phyloP scores from a whole-genome alignment of 2,797 vertebrate genomes.

The Graptemys geographica region DNA sequence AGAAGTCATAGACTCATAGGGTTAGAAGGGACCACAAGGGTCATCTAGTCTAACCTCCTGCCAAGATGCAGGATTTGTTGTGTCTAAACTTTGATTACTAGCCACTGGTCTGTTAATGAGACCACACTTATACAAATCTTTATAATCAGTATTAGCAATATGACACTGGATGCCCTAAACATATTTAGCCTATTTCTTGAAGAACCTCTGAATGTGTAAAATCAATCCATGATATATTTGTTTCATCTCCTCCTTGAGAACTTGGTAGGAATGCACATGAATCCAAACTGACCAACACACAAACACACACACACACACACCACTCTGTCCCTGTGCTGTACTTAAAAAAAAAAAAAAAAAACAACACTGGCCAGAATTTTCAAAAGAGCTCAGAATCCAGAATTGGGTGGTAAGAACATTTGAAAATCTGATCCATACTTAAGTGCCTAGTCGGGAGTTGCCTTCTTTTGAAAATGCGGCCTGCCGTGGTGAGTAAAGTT shows the following conservation, averaged over 20 bases:
- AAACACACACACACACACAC: not conserved
- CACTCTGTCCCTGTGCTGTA: not conserved
- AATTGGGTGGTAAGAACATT: not conserved
- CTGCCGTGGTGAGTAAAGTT: not conserved
- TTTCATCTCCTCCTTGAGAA: not conserved
- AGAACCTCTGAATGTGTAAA: not conserved
- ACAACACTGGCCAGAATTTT: not conserved
- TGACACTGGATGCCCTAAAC: not conserved
- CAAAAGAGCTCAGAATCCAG: not conserved
- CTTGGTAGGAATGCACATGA: not conserved
- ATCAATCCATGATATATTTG: rapidly evolving
- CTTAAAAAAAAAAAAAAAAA: not conserved
- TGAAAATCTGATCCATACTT: rapidly evolving
- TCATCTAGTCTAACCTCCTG: no score
- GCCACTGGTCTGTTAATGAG: not conserved
- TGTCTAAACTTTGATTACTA: not conserved
- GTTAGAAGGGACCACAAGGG: no score
- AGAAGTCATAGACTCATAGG: no score
- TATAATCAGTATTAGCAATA: not conserved
- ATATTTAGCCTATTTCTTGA: not conserved
- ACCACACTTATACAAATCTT: not conserved
- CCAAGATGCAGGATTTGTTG: no score
- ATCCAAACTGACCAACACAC: not conserved
- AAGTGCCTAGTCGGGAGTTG: not conserved
- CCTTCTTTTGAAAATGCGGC: not conserved